phyloP scores from a whole-genome alignment of 2,888 invertebrate genomes.

The Isotomurus palustris region DNA sequence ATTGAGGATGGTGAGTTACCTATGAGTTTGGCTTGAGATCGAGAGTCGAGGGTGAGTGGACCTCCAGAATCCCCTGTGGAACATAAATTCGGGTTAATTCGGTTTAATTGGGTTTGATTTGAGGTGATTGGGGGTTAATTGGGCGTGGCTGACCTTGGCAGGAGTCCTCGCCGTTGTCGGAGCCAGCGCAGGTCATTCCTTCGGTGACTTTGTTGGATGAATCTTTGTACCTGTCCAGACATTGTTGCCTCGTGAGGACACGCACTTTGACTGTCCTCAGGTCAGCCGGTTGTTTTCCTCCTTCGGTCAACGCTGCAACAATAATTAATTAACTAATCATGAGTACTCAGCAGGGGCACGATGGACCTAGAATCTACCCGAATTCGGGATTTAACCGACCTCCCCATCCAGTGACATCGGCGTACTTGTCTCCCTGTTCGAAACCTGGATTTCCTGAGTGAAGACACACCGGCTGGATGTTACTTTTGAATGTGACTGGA shows the following conservation, averaged over 20 bases:
- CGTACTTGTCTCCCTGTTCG: slow-evolving; percentile 20
- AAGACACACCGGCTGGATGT: slow-evolving; percentile 36
- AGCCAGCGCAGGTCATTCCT: slow-evolving; percentile 82
- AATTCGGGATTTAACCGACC: background rate
- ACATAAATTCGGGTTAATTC: background rate
- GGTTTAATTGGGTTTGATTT: background rate
- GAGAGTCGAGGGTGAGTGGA: slow-evolving; percentile 55
- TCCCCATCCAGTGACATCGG: slow-evolving; percentile 41
- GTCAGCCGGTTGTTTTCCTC: slow-evolving; percentile 29
- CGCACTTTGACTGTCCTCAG: slow-evolving; percentile 26
- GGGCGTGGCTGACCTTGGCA: slow-evolving; percentile 54
- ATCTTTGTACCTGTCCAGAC: slow-evolving; percentile 24
- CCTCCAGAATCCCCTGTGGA: slow-evolving; percentile 57
- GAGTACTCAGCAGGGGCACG: too few species aligned
- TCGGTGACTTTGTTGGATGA: slow-evolving; percentile 19
- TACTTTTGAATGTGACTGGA: slow-evolving; percentile 26
- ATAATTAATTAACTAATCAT: background rate
- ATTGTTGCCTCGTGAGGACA: slow-evolving; percentile 24
- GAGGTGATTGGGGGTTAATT: background rate
- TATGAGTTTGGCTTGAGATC: slow-evolving; percentile 24
- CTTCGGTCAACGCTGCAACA: slow-evolving; percentile 18
- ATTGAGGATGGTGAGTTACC: slow-evolving; percentile 4
- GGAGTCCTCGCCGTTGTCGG: slow-evolving; percentile 70
- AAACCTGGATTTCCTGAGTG: slow-evolving; percentile 33
- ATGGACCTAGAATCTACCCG: background rate